Evolutionary conservation across 2,113 vertebrate species (phyloP).

Genomic region (Tachycineta bicolor): DNA sequence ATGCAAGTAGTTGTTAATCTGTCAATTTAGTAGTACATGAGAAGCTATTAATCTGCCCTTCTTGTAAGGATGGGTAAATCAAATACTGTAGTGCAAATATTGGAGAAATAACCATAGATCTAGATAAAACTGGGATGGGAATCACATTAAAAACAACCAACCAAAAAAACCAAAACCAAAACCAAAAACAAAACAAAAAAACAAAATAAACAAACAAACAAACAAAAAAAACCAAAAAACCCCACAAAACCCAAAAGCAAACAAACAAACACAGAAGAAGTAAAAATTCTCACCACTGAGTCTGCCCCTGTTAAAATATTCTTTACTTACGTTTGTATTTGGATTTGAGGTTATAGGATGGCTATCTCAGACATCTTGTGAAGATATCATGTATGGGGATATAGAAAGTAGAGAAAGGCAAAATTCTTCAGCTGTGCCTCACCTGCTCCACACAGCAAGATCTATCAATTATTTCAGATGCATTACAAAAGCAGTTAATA

Average conservation of each 20-base stretch:
- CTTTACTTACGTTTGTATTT: background rate
- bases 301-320: background rate
- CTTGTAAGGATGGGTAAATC: background rate
- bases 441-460: background rate
- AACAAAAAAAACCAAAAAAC: too few relatives aligned
- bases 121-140: background rate
- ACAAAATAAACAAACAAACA: too few relatives aligned
- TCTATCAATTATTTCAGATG: background rate
- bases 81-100: background rate
- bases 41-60: constrained; percentile 4
- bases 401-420: background rate
- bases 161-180: too few relatives aligned
- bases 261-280: background rate
- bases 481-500: background rate
- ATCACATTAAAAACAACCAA: background rate
- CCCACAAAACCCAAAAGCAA: too few relatives aligned
- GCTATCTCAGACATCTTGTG: background rate
- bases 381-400: background rate
- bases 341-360: background rate
- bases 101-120: background rate
- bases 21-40: background rate
- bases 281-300: background rate
- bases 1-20: constrained; percentile 4
- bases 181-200: too few relatives aligned
- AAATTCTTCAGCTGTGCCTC: background rate